Conservation (phyloP, 2,797 vertebrate genomes). For the Chromobotia macracanthus region DNA sequence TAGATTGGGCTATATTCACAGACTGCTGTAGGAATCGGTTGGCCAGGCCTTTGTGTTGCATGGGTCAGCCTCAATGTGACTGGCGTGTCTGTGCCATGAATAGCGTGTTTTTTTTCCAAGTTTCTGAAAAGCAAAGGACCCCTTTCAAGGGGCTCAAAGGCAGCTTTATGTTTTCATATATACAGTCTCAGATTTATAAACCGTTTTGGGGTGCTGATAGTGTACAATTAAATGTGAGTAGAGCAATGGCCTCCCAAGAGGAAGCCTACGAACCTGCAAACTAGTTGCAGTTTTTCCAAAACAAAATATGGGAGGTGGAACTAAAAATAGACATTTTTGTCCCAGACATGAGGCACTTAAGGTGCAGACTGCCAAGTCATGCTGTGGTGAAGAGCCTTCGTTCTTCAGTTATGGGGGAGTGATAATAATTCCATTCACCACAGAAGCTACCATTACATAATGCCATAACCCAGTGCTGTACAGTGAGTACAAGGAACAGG, state of each 20-base stretch:
- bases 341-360: conserved; percentile 35
- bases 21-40: conserved; percentile 1
- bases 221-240: background rate
- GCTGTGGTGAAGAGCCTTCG: conserved; percentile 23
- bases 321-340: conserved; percentile 38
- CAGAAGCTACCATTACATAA: conserved; percentile 23
- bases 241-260: conserved; percentile 2
- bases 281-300: background rate
- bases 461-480: conserved; percentile 4
- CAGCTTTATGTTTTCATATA: background rate
- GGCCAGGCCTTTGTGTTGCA: conserved; percentile 14
- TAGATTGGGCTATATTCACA: background rate
- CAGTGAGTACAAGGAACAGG: background rate
- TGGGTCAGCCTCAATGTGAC: background rate
- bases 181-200: background rate
- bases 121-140: background rate
- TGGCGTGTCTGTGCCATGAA: conserved; percentile 4
- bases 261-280: background rate
- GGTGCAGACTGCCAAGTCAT: conserved; percentile 45
- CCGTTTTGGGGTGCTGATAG: background rate
- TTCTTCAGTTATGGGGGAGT: background rate
- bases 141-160: background rate
- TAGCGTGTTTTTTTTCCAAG: background rate
- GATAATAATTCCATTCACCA: conserved; percentile 22
- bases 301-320: background rate